These are phyloP conservation scores for Dolichotis patagonum DNA, from an alignment of 2,113 vertebrate species.

Conservation along the genomic window DNA sequence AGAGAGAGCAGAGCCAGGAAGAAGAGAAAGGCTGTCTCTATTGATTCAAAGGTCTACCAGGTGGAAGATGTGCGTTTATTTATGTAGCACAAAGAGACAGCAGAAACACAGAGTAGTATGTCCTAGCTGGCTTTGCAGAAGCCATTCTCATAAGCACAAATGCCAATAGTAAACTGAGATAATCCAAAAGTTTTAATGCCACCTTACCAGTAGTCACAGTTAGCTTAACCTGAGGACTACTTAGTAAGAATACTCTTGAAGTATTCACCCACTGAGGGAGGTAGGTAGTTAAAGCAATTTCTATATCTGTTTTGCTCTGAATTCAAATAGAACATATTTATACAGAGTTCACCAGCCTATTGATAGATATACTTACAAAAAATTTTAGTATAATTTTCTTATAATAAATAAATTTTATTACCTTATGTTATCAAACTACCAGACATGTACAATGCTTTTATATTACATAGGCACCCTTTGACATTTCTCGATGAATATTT, in stretches of 20 bases:
- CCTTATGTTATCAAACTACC: neutral
- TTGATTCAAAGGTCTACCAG: neutral
- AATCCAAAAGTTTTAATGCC: neutral
- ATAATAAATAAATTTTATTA: conserved; percentile 16
- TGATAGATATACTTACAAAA: neutral
- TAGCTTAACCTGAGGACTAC: neutral
- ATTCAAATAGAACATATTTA: neutral
- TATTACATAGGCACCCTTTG: neutral
- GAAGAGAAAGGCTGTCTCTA: neutral
- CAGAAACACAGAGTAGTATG: neutral
- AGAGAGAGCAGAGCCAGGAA: neutral
- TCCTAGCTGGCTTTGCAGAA: neutral
- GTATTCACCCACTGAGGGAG: neutral
- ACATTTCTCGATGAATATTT: neutral
- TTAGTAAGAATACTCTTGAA: neutral
- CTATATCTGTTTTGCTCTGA: neutral
- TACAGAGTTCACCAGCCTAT: neutral
- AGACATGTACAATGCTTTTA: neutral
- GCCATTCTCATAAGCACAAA: neutral
- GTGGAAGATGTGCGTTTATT: neutral
- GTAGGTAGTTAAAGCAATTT: neutral
- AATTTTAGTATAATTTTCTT: neutral
- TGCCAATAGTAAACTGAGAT: neutral
- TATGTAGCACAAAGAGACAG: neutral
- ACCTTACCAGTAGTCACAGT: neutral